Base-by-base conservation (phyloP, 2,113 vertebrate genomes). In the Halichoeres trimaculatus region DNA sequence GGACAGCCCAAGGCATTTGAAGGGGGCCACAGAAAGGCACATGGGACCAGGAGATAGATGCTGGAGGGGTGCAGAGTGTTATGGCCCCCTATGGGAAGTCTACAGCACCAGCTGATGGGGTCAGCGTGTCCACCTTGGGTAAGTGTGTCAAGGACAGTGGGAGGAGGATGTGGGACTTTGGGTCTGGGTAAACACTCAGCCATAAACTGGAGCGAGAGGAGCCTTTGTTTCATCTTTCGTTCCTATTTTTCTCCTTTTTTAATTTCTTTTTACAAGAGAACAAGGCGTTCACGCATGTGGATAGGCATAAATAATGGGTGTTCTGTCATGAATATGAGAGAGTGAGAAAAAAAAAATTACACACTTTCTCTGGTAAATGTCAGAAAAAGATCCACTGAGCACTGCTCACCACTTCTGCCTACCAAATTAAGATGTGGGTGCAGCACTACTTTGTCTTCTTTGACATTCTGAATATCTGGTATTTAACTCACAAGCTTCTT, bases 91-190 rank as follows among this genome's bases (percentile, higher is more conserved):
- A 51, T 84, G 93, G 89, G 92, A 93, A 19, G 71, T 80, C 83
- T 50, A 83, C 83, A 14, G 78, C 89, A 85, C 86, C 92, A 91
- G 92, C 90, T 93, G 92, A 93, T 86, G 87, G 90, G 93, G 93
- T 93, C 92, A 92, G 80, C 0, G 14, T 77, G 89, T 87, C 89
- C 90, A 93, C 93, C 94, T 94, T 94, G 91, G 79, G 57, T 85
- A 93, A 92, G 93, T 94, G 91, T 94, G 93, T 93, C 92, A 94
- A 94, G 93, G 93, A 89, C 93, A 57, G 75, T 12, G 73, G 80
- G 85, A 77, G 87, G 79, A 89, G 84, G 86, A 87, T 79, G 76
- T 43, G 72, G 81, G 83, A 13, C 13, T 80, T 68, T 69, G 70
- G 57, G 70, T 69, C 3, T 23, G 54, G 66, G 35, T 57, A 35